phyloP scores from a whole-genome alignment of 1,140 invertebrate species.

The Camponotus floridanus region DNA sequence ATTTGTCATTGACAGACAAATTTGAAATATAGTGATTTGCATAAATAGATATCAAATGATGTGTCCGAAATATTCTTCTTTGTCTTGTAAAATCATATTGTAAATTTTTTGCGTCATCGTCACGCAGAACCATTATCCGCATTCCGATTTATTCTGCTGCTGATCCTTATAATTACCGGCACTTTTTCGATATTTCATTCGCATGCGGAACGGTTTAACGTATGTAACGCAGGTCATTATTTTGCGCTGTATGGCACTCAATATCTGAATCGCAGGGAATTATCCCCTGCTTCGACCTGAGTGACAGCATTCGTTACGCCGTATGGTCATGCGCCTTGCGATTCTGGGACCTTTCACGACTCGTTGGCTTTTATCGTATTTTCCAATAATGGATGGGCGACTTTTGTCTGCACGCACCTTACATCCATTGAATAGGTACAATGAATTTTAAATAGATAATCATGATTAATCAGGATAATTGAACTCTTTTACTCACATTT shows the following conservation, averaged over 20 bases:
- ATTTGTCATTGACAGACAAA: too few relatives aligned
- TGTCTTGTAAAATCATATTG: background rate
- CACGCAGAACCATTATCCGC: slow-evolving; percentile 25
- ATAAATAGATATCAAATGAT: slow-evolving; percentile 36
- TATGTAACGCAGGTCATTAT: slow-evolving; percentile 2
- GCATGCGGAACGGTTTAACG: background rate
- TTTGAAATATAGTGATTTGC: too few relatives aligned
- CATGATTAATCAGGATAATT: background rate
- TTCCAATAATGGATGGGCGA: slow-evolving; percentile 35
- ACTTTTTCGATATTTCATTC: slow-evolving; percentile 37
- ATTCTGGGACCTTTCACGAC: slow-evolving; percentile 34
- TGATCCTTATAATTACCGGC: slow-evolving; percentile 31
- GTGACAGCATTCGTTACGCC: slow-evolving; percentile 12
- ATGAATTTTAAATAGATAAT: background rate
- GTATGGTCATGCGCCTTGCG: background rate
- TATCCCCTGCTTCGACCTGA: slow-evolving; percentile 2
- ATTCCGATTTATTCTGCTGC: slow-evolving; percentile 36
- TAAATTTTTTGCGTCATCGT: background rate
- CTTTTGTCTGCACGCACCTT: slow-evolving; percentile 52
- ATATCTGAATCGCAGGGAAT: slow-evolving; percentile 43
- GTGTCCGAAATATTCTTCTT: slow-evolving; percentile 21
- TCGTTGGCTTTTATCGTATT: slow-evolving; percentile 28
- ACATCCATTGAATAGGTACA: background rate
- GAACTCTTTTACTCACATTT: background rate
- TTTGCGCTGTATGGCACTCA: slow-evolving; percentile 12